Evolutionary conservation across 2,113 vertebrate genomes (phyloP).

Genomic region (Cephalophus harveyi): DNA sequence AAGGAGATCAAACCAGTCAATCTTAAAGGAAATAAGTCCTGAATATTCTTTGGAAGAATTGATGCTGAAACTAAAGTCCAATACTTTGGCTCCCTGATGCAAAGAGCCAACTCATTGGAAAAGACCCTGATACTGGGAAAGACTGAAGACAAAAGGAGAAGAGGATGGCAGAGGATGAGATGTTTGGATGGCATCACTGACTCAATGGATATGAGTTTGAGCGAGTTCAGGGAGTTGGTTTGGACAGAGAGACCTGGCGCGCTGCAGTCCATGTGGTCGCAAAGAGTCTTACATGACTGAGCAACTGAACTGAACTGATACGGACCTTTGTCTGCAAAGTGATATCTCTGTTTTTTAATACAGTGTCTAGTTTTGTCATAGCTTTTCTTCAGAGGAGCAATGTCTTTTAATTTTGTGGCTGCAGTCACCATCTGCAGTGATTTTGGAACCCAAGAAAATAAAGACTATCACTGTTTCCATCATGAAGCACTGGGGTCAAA

Average conservation of each 20-base stretch:
- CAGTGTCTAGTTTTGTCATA: not conserved
- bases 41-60: not conserved
- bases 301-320: not conserved
- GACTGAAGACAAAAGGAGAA: not conserved
- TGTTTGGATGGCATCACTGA: not conserved
- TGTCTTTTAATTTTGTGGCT: not conserved
- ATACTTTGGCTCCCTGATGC: not conserved
- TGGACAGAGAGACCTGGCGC: fast-evolving
- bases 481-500: not conserved
- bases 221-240: not conserved
- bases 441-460: not conserved
- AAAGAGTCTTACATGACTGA: not conserved
- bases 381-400: not conserved
- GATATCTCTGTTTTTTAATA: not conserved
- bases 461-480: not conserved
- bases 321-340: not conserved
- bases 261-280: not conserved
- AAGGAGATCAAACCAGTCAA: not conserved
- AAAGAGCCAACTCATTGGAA: not conserved
- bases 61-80: not conserved
- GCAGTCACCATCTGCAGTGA: not conserved
- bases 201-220: not conserved
- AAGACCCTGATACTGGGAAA: not conserved
- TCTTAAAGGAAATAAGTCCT: not conserved
- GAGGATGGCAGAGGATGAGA: not conserved